These are phyloP conservation scores for Tragelaphus eurycerus DNA, from an alignment of 2,797 vertebrate genomes.

Conservation along the genomic window DNA sequence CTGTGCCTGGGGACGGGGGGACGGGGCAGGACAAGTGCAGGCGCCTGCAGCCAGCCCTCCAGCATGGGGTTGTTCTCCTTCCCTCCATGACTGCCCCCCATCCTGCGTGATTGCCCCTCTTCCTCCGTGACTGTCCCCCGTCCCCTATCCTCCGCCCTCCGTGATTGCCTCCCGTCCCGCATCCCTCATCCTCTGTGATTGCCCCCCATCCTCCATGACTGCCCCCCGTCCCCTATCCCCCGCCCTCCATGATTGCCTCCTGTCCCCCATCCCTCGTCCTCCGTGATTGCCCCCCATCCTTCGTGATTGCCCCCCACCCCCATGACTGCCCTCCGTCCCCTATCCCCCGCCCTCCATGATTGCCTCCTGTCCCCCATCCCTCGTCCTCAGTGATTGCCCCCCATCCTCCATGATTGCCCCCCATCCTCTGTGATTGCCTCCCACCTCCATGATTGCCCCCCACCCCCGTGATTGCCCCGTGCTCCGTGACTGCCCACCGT, in stretches of 20 bases:
- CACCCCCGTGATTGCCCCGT: too few species aligned
- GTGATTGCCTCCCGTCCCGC: rapidly evolving
- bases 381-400: neutral
- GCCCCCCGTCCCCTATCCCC: rapidly evolving
- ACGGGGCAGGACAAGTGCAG: neutral
- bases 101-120: too few species aligned
- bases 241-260: too few species aligned
- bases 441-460: neutral
- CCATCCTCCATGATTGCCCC: too few species aligned
- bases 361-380: neutral
- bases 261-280: rapidly evolving
- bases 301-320: rapidly evolving
- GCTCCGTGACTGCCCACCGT: too few species aligned
- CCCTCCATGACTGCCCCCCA: neutral
- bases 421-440: rapidly evolving
- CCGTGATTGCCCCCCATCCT: rapidly evolving
- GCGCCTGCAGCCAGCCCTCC: neutral
- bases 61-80: too few species aligned
- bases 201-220: neutral
- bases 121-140: too few species aligned
- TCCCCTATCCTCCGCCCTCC: too few species aligned
- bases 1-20: rapidly evolving
- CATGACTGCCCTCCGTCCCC: too few species aligned
- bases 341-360: neutral
- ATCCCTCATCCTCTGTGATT: too few species aligned